Conservation (phyloP, 2,113 vertebrate species). For the Atractosteus spatula region DNA sequence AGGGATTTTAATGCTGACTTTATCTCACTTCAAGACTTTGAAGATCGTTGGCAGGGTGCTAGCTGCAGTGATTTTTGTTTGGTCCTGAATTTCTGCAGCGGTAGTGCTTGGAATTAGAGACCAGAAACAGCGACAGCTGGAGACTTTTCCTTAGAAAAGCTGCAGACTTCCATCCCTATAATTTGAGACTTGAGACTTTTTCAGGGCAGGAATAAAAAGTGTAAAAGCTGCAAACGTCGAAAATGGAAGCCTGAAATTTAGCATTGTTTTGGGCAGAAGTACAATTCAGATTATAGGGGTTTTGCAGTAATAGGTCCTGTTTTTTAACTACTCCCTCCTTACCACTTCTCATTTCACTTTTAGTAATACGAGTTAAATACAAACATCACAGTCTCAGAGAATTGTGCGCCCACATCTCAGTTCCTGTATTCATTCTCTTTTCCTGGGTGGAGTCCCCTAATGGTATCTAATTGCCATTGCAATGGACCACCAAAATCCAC, state of each 20-base stretch:
- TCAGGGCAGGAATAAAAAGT: slow-evolving; percentile 2
- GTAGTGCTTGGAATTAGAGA: slow-evolving; percentile 9
- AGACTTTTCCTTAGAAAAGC: slow-evolving; percentile 3
- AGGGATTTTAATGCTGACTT: no score
- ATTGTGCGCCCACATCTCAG: slow-evolving; percentile 43
- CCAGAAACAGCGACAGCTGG: slow-evolving; percentile 13
- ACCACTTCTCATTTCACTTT: slow-evolving; percentile 41
- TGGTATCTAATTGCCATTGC: slow-evolving; percentile 30
- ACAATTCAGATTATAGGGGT: slow-evolving; percentile 44
- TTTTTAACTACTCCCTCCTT: background rate
- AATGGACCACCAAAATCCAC: slow-evolving; percentile 41
- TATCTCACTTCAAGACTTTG: no score
- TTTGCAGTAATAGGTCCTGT: slow-evolving; percentile 19
- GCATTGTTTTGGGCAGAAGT: slow-evolving; percentile 50
- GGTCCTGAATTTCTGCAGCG: no score
- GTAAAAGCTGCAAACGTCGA: slow-evolving; percentile 30
- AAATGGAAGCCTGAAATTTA: slow-evolving; percentile 12
- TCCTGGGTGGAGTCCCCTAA: slow-evolving; percentile 46
- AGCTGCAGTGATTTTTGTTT: background rate
- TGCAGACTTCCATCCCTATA: background rate
- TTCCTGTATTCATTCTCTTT: slow-evolving; percentile 41
- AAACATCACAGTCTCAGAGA: slow-evolving; percentile 33
- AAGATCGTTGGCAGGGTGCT: background rate
- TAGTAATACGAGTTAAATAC: slow-evolving; percentile 35
- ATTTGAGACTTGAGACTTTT: background rate